A percentile compares a stretch with the other conserved stretches of the same genome.
Evolutionary conservation across 1,140 invertebrate species (phyloP).

Genomic region (Bombus vancouverensis): DNA sequence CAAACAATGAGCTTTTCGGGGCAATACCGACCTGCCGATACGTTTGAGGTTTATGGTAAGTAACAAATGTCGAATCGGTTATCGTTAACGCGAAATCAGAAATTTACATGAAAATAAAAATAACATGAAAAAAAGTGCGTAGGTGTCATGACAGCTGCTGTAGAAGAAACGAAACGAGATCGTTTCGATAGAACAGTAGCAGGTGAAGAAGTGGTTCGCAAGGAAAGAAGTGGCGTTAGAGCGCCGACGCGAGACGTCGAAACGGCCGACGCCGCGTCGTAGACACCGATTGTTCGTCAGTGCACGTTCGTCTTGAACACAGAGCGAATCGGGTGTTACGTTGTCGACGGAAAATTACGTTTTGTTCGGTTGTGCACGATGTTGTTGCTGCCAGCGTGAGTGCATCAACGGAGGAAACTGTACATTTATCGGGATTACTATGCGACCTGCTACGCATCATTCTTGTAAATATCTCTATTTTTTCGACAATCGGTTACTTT

Average conservation of each 20-base stretch:
- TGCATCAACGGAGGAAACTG: background rate
- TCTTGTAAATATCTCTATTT: slow-evolving; percentile 25
- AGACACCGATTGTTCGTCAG: slow-evolving; percentile 53
- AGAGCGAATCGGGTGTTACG: slow-evolving; percentile 53
- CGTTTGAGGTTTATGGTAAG: background rate
- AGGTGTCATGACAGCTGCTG: too few species aligned
- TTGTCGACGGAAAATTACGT: background rate
- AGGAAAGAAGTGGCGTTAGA: slow-evolving; percentile 35
- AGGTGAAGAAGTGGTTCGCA: background rate
- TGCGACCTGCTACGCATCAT: slow-evolving; percentile 34
- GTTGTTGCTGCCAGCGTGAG: slow-evolving; percentile 51
- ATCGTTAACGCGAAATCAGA: background rate
- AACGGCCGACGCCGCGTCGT: slow-evolving; percentile 52
- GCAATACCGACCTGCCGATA: background rate
- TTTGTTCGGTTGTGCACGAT: slow-evolving; percentile 43
- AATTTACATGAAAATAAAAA: background rate
- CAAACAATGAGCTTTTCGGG: background rate
- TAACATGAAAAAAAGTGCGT: background rate
- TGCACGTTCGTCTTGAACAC: slow-evolving; percentile 64
- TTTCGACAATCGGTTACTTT: background rate
- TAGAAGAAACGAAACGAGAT: background rate
- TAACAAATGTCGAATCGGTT: background rate
- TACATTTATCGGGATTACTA: slow-evolving; percentile 35
- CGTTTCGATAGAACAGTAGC: background rate
- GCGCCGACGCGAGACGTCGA: slow-evolving; percentile 65